Conservation (phyloP, 1,140 invertebrate genomes). For the Geopemphigus sp. region DNA sequence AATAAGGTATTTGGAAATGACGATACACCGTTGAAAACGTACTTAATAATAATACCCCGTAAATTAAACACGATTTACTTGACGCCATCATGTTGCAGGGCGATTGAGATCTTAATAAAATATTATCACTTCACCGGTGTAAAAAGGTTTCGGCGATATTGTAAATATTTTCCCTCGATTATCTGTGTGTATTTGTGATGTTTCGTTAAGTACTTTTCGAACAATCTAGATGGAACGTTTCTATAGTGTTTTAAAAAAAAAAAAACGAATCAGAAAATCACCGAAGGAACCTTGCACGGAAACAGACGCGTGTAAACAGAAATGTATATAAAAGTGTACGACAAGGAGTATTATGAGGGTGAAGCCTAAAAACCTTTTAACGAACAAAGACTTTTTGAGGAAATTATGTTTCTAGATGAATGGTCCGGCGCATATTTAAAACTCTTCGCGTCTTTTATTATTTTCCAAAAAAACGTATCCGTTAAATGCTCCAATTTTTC, state of each 20-base stretch:
- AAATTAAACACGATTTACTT: too few species aligned
- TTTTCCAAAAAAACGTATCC: not conserved
- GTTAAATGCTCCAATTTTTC: not conserved
- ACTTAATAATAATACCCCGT: too few species aligned
- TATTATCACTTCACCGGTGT: too few species aligned
- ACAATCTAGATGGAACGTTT: not conserved
- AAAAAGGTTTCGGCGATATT: too few species aligned
- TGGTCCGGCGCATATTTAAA: not conserved
- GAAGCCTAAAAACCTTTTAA: not conserved
- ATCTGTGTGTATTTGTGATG: too few species aligned
- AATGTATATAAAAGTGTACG: not conserved
- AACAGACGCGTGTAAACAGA: not conserved
- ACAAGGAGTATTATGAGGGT: not conserved
- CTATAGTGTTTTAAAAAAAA: not conserved
- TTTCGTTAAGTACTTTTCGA: too few species aligned
- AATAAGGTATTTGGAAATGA: too few species aligned
- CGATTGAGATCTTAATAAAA: too few species aligned
- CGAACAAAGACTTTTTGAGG: not conserved
- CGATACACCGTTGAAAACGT: too few species aligned
- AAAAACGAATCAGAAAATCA: not conserved
- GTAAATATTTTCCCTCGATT: too few species aligned
- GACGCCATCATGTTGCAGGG: too few species aligned
- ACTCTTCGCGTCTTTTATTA: not conserved
- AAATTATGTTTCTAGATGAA: not conserved
- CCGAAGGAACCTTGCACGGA: not conserved